Evolutionary conservation across 2,797 vertebrate species (phyloP), one percentile per base, ranked within the genome.

Genomic region (Luscinia luscinia): DNA sequence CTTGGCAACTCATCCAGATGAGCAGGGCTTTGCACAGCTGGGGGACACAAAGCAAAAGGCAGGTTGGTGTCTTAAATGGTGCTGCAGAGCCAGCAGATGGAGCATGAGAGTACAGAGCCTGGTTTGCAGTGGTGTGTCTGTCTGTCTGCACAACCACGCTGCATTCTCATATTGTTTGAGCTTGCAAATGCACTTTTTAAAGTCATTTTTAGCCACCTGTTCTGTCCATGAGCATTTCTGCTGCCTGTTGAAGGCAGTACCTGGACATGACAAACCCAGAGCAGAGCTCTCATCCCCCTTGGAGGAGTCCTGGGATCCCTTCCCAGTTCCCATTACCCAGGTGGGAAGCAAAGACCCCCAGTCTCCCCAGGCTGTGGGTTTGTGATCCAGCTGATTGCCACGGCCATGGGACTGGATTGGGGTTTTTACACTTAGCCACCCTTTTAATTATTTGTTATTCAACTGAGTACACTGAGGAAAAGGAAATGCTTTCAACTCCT

Each of bases 31-130:
- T 67, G 70, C 49, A 40, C 61, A 66, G 66, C 61, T 69, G 43
- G 51, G 55, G 21, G 4, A n/a, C 40, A 15, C 9, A 9, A 32
- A 30, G 16, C 21, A 63, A 17, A 15, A 15, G 5, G 40, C 6
- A 8, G 22, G 46, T 64, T 59, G 75, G 24, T 66, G 43, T 43
- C 57, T 95, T 74, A 72, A 91, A 73, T 86, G 8, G 48, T n/a
- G 32, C 66, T 54, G 59, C 68, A 62, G 91, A 89, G 24, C 66
- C 87, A 81, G 68, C 90, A 97, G 88, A 54, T 94, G 92, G 94
- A 93, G 93, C 45, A 12, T 41, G 83, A 85, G 85, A 94, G 76
- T 80, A 27, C 41, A 43, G 36, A 93, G 45, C 18, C 11, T 9
- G 4, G 6, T 21, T 9, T 40, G 63, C n/a, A 5, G 0, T 2